Evolutionary conservation across 2,888 invertebrate species (phyloP).

Genomic region (Charanyca ferruginea): DNA sequence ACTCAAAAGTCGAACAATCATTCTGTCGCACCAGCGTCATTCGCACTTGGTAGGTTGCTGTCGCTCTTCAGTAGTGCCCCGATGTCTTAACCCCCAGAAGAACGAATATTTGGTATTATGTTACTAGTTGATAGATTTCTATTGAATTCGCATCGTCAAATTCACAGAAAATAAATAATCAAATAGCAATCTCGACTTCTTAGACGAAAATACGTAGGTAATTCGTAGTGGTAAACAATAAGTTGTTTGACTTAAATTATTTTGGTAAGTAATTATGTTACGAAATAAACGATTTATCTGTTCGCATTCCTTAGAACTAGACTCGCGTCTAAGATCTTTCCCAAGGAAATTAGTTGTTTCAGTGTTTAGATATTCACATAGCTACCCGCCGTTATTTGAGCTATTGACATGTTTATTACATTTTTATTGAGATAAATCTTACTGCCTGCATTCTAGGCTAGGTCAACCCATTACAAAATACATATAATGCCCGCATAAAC

Average conservation of each 20-base stretch:
- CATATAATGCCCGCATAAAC: background rate
- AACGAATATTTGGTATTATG: no score
- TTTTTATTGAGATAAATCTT: background rate
- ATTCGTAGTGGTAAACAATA: constrained; percentile 1
- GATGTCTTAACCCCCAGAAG: no score
- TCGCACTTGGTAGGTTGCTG: background rate
- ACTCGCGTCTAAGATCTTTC: constrained; percentile 22
- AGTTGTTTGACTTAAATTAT: constrained; percentile 10
- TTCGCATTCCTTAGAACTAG: constrained; percentile 21
- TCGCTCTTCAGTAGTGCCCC: no score
- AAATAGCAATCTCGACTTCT: background rate
- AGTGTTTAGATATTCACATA: constrained; percentile 26
- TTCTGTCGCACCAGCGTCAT: background rate
- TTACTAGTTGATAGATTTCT: no score
- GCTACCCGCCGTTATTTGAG: constrained; percentile 34
- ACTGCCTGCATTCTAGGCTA: constrained; percentile 7
- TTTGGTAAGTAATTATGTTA: constrained; percentile 9
- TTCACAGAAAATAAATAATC: background rate
- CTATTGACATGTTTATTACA: constrained; percentile 42
- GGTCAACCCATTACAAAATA: background rate
- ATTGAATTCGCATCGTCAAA: background rate
- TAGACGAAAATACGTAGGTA: background rate
- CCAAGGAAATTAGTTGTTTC: constrained; percentile 30
- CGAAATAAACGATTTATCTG: constrained; percentile 22
- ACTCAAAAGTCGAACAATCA: background rate